These are phyloP conservation scores for Steinernema carpocapsae DNA, from an alignment of 2,888 invertebrate species.

Conservation along the genomic window DNA sequence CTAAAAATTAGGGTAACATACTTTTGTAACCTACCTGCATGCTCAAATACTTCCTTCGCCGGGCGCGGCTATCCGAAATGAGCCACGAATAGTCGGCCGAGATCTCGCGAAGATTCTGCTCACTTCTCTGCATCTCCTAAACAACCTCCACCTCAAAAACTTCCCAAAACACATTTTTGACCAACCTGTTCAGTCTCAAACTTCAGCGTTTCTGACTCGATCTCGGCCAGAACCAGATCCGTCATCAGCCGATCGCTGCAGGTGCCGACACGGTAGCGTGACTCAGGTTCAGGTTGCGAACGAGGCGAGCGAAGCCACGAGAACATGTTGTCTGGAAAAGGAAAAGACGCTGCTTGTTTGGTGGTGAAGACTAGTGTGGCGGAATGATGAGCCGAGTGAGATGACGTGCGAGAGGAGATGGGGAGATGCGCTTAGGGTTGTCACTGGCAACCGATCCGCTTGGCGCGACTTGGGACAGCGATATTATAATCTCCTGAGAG, in stretches of 20 bases:
- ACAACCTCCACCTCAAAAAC: not conserved
- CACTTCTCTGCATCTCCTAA: conserved; percentile 47
- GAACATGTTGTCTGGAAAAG: conserved; percentile 6
- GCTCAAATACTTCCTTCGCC: conserved; percentile 45
- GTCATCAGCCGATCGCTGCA: conserved; percentile 44
- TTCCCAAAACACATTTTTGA: not conserved
- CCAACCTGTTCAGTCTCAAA: conserved; percentile 46
- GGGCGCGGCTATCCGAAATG: conserved; percentile 50
- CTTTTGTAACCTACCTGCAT: too few relatives aligned
- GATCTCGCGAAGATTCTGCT: conserved; percentile 41
- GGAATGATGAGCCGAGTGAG: too few relatives aligned
- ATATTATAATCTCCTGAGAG: too few relatives aligned
- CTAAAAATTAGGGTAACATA: too few relatives aligned
- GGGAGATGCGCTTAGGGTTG: too few relatives aligned
- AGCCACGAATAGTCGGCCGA: conserved; percentile 54
- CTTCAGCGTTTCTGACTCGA: conserved; percentile 47
- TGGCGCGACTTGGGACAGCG: too few relatives aligned
- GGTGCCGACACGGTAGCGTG: not conserved
- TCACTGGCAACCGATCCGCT: too few relatives aligned
- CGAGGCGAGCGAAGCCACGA: conserved; percentile 15
- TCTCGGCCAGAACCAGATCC: conserved; percentile 50
- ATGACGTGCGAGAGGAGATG: too few relatives aligned
- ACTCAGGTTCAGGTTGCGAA: not conserved
- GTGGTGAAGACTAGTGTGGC: too few relatives aligned
- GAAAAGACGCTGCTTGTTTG: too few relatives aligned